Conservation (phyloP, 2,888 invertebrate species). For the Ypsolopha scabrella region DNA sequence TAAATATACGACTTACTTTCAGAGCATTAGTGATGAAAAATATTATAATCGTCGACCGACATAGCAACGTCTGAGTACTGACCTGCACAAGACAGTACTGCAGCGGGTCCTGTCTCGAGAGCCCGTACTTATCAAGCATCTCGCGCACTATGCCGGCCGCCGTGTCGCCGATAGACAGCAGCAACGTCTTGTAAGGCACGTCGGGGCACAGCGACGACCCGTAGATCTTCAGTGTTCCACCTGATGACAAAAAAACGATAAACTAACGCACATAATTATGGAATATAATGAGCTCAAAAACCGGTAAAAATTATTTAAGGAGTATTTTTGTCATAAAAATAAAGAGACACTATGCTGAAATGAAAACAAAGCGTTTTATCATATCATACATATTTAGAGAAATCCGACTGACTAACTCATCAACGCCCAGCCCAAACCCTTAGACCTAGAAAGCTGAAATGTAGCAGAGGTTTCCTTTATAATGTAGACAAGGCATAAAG, state of each 20-base stretch:
- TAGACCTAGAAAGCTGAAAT: too few relatives aligned
- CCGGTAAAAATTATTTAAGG: too few relatives aligned
- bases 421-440: too few relatives aligned
- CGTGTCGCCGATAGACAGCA: constrained; percentile 92
- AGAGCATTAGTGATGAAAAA: too few relatives aligned
- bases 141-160: constrained; percentile 94
- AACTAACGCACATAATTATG: too few relatives aligned
- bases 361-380: neutral
- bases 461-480: too few relatives aligned
- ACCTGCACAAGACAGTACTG: constrained; percentile 98
- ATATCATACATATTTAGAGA: too few relatives aligned
- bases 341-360: neutral
- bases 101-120: constrained; percentile 89
- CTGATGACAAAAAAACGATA: constrained; percentile 33
- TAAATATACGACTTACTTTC: too few relatives aligned
- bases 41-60: constrained; percentile 93
- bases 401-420: too few relatives aligned
- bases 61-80: constrained; percentile 83
- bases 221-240: constrained; percentile 93
- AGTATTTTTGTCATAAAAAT: neutral
- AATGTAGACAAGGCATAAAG: too few relatives aligned
- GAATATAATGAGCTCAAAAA: too few relatives aligned
- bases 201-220: constrained; percentile 96
- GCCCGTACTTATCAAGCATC: constrained; percentile 97
- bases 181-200: constrained; percentile 97